phyloP scores from a whole-genome alignment of 2,797 vertebrate species.

The Diglossa cyanea region DNA sequence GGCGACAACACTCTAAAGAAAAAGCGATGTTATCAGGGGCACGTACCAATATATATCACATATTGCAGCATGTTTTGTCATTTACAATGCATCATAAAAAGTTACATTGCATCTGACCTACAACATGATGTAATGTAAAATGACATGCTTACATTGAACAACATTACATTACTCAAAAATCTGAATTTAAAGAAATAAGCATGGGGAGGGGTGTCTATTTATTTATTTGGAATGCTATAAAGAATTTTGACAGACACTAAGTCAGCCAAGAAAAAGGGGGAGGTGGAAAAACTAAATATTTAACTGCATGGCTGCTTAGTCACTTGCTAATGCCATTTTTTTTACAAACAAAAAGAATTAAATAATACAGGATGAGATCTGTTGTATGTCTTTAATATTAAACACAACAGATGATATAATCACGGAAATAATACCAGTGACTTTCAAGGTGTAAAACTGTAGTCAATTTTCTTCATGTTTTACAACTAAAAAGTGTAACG shows the following conservation, averaged over 20 bases:
- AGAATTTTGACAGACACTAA: constrained; percentile 42
- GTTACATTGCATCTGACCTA: constrained; percentile 29
- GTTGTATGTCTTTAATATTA: constrained; percentile 17
- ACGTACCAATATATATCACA: constrained; percentile 41
- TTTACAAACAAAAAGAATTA: constrained; percentile 1
- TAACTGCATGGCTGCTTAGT: constrained; percentile 42
- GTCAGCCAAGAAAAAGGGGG: background rate
- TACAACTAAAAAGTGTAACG: background rate
- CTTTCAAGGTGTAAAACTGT: background rate
- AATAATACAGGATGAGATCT: background rate
- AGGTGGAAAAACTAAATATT: constrained; percentile 19
- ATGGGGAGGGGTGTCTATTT: background rate
- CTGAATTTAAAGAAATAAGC: constrained; percentile 40
- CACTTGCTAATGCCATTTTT: constrained; percentile 37
- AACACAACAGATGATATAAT: constrained; percentile 26
- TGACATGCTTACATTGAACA: constrained; percentile 38
- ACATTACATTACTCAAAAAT: constrained; percentile 32
- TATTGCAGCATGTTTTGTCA: constrained; percentile 45
- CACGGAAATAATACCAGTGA: background rate
- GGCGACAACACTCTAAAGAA: constrained; percentile 39
- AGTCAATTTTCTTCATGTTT: constrained; percentile 15
- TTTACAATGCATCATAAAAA: constrained; percentile 57
- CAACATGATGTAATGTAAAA: constrained; percentile 46
- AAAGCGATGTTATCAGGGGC: constrained; percentile 39
- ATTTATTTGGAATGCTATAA: constrained; percentile 32